Base-by-base conservation (phyloP, 2,797 vertebrate species). In the Psittacula derbiana region DNA sequence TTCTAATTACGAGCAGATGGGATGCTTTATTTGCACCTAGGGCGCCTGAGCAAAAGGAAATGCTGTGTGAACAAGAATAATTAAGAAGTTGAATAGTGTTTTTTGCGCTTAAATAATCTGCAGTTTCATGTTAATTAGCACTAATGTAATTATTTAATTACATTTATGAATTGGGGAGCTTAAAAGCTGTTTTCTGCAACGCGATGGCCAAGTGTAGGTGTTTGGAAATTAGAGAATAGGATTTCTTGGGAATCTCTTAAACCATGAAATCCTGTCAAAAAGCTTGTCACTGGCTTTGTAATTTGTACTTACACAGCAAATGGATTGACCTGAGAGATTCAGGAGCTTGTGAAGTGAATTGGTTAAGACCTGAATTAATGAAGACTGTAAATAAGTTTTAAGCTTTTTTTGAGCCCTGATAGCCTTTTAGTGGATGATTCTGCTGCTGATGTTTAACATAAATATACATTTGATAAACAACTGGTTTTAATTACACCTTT, bases 1-100 rank as follows among this genome's bases (percentile, higher is more conserved):
- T 99, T 98, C 99, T 99, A 99, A 99, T 99, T 99, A 99, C 99
- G 97, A 99, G 99, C 99, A 99, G 99, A 99, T 99, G 99, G 99
- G 99, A 99, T 98, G 99, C 98, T 99, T 99, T 99, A 99, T 99
- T 99, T 99, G 99, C 99, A 99, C 99, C 99, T 99, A 99, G 99
- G 99, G 99, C 99, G 98, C 98, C 99, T 98, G 98, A 99, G 98
- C 98, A 98, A 98, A 98, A 99, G 98, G 98, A 99, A 99, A 99
- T 99, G 99, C 99, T 99, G 98, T 99, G 99, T 99, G 99, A 99
- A 98, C 98, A 99, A 99, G 98, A 99, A 99, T 99, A 99, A 99
- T 99, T 99, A 99, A 99, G 99, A 99, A 99, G 99, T 99, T 99
- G 99, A 99, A 99, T 99, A 99, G 99, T 99, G 99, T 99, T 99